Evolutionary conservation across 2,113 vertebrate genomes (phyloP).

Genomic region (Tichodroma muraria): DNA sequence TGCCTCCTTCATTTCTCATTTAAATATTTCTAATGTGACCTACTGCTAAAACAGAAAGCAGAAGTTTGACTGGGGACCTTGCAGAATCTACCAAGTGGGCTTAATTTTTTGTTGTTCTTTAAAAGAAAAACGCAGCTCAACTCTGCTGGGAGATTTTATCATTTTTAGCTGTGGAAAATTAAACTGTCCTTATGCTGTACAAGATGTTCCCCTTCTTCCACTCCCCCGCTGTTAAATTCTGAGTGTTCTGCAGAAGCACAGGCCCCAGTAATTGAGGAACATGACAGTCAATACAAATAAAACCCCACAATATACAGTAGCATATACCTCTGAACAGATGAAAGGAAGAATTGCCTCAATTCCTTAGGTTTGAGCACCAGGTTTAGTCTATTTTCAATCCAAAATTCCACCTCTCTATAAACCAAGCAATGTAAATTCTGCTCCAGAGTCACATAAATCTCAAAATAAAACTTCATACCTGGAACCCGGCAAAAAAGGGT

Average conservation of each 20-base stretch:
- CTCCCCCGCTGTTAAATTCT: not conserved
- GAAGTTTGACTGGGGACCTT: not conserved
- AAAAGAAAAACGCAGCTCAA: not conserved
- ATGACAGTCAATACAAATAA: not conserved
- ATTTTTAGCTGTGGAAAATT: not conserved
- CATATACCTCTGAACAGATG: not conserved
- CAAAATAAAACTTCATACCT: not conserved
- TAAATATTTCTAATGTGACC: not conserved
- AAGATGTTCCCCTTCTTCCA: not conserved
- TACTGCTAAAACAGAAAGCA: not conserved
- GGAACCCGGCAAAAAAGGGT: not conserved
- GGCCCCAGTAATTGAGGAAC: not conserved
- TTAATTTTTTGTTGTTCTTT: not conserved
- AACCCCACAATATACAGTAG: not conserved
- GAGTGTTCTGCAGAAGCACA: not conserved
- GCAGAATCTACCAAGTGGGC: not conserved
- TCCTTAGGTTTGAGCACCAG: not conserved
- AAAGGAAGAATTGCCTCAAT: not conserved
- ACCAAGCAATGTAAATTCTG: not conserved
- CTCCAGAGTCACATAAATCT: not conserved
- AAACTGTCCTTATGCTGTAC: not conserved
- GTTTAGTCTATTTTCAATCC: not conserved
- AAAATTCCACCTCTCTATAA: not conserved
- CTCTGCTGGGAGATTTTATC: not conserved
- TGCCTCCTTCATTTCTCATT: not conserved